A percentile compares a stretch with the other conserved stretches of the same genome.
Conservation (phyloP, 2,888 invertebrate genomes). For the Hirtodrosophila cameraria region DNA sequence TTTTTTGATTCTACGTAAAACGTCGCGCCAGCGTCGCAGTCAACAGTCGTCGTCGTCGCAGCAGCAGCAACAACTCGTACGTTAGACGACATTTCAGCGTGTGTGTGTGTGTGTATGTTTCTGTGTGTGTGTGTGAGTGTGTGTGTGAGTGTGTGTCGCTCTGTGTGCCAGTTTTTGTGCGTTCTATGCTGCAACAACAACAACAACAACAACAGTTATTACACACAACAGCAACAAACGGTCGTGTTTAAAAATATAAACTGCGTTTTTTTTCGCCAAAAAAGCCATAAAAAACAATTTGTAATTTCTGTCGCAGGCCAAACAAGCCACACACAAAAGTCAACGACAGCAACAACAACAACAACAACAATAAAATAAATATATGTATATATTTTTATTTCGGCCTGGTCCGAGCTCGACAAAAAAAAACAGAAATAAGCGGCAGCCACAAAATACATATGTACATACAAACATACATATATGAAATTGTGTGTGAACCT, state of each 20-base stretch:
- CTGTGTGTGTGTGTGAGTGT: slow-evolving; percentile 15
- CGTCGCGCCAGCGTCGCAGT: slow-evolving; percentile 48
- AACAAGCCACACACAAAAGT: slow-evolving; percentile 51
- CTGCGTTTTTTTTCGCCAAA: slow-evolving; percentile 77
- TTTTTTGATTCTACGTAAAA: slow-evolving; percentile 46
- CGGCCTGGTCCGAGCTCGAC: slow-evolving; percentile 43
- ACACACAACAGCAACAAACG: slow-evolving; percentile 44
- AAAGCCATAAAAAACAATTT: slow-evolving; percentile 66
- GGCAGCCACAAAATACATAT: slow-evolving; percentile 21
- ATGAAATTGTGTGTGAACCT: slow-evolving; percentile 67
- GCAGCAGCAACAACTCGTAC: slow-evolving; percentile 49
- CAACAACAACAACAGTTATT: slow-evolving; percentile 66
- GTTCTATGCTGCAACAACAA: slow-evolving; percentile 57
- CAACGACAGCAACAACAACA: slow-evolving; percentile 53
- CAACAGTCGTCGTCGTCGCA: slow-evolving; percentile 12
- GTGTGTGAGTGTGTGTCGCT: slow-evolving; percentile 20
- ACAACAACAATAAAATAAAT: slow-evolving; percentile 26
- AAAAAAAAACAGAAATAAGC: slow-evolving; percentile 54
- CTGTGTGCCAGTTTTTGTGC: slow-evolving; percentile 74
- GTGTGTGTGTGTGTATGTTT: slow-evolving; percentile 8
- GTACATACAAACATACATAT: slow-evolving; percentile 7
- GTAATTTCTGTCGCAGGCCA: slow-evolving; percentile 42
- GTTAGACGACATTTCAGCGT: slow-evolving; percentile 57
- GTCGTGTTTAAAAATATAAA: slow-evolving; percentile 66
- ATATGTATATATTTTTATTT: slow-evolving; percentile 40